Evolutionary conservation across 2,113 vertebrate species (phyloP).

Genomic region (Strix aluco): DNA sequence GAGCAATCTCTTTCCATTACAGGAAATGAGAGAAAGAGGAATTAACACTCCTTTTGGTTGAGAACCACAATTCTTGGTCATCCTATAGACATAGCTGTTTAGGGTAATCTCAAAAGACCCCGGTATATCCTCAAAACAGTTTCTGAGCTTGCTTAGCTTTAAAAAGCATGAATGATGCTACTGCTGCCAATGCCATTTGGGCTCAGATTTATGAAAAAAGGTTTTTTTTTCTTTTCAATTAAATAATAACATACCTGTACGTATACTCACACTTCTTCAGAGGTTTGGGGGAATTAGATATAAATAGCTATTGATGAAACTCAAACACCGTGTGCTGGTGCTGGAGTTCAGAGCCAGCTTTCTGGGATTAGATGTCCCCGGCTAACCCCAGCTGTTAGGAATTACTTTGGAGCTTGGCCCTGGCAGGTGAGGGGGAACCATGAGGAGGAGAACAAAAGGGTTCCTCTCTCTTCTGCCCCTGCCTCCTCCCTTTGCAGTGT

Average conservation of each 20-base stretch:
- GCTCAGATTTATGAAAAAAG: not conserved
- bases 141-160: not conserved
- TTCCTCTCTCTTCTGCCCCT: conserved; percentile 17
- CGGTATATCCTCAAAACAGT: not conserved
- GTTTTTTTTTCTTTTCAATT: not conserved
- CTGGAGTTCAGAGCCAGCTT: conserved; percentile 51
- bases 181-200: not conserved
- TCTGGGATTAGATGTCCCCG: conserved; percentile 35
- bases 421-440: conserved; percentile 32
- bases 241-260: not conserved
- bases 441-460: conserved; percentile 57
- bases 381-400: conserved; percentile 58
- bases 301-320: not conserved
- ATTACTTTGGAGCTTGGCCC: conserved; percentile 49
- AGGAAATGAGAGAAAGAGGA: not conserved
- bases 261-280: not conserved
- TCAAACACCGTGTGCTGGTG: not conserved
- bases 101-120: not conserved
- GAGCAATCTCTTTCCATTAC: not conserved
- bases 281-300: not conserved
- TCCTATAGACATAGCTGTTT: not conserved
- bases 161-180: not conserved
- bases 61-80: not conserved
- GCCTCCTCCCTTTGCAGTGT: not conserved
- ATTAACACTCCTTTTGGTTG: not conserved